These are phyloP conservation scores for Willowsia nigromaculata DNA, from an alignment of 2,888 invertebrate genomes.

Conservation along the genomic window DNA sequence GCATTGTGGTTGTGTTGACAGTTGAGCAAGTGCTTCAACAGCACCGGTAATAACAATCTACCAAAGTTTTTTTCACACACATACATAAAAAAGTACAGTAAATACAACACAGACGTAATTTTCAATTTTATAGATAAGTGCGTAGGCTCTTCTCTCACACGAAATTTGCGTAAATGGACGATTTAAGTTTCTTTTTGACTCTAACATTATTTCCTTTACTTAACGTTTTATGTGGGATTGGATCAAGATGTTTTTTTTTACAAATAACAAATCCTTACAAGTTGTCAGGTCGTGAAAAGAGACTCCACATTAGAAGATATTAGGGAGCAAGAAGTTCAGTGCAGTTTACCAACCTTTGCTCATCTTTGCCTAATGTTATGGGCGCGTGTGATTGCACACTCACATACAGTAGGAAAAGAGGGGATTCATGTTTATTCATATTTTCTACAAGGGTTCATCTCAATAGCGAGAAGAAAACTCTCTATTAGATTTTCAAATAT, in stretches of 20 bases:
- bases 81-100: neutral
- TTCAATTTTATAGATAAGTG: slow-evolving; percentile 25
- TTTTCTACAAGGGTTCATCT: slow-evolving; percentile 11
- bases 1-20: slow-evolving; percentile 36
- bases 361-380: neutral
- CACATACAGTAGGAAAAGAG: neutral
- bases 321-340: slow-evolving; percentile 21
- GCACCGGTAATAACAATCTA: slow-evolving; percentile 6
- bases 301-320: slow-evolving; percentile 2
- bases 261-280: slow-evolving; percentile 28
- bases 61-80: slow-evolving; percentile 28
- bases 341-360: slow-evolving; percentile 21
- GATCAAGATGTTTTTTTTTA: neutral
- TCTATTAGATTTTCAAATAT: neutral
- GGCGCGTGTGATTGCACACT: slow-evolving; percentile 32
- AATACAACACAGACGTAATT: slow-evolving; percentile 1
- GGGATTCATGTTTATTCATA: slow-evolving; percentile 32
- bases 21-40: slow-evolving; percentile 9
- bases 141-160: slow-evolving; percentile 28
- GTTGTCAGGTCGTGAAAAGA: slow-evolving; percentile 33
- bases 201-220: neutral
- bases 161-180: slow-evolving; percentile 10
- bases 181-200: neutral
- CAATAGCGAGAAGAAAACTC: neutral
- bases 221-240: neutral